Percentiles rank a stretch among this genome's conserved stretches.
Evolutionary conservation across 2,113 vertebrate species (phyloP).

Genomic region (Passer montanus): DNA sequence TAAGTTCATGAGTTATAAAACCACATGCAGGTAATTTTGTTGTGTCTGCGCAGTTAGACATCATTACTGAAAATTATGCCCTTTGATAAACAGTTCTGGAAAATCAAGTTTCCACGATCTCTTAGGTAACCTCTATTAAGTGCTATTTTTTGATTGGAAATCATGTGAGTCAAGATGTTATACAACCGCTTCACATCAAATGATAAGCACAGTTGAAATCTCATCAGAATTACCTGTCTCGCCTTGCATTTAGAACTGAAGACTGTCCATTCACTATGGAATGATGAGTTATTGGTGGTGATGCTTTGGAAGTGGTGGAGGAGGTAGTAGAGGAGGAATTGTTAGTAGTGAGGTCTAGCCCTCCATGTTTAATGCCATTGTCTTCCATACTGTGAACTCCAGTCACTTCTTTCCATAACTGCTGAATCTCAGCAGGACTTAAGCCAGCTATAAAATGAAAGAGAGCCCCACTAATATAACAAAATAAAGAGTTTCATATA

Average conservation of each 20-base stretch:
- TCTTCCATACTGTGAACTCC: slow-evolving; percentile 89
- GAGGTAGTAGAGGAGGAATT: slow-evolving; percentile 98
- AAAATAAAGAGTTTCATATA: slow-evolving; percentile 60
- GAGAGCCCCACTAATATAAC: slow-evolving; percentile 68
- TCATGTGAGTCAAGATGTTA: neutral
- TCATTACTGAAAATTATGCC: neutral
- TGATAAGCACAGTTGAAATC: slow-evolving; percentile 22
- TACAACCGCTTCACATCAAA: neutral
- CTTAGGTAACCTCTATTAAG: neutral
- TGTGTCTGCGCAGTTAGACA: neutral
- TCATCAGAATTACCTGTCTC: slow-evolving; percentile 86
- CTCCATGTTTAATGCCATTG: slow-evolving; percentile 89
- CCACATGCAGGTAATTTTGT: neutral
- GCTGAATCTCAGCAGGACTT: slow-evolving; percentile 98
- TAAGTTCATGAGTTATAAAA: neutral
- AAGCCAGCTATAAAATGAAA: slow-evolving; percentile 87
- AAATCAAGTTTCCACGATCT: neutral
- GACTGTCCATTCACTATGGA: slow-evolving; percentile 98
- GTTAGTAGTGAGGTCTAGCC: slow-evolving; percentile 96
- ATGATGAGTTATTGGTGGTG: slow-evolving; percentile 97
- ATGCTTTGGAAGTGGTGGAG: slow-evolving; percentile 96
- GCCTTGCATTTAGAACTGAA: slow-evolving; percentile 91
- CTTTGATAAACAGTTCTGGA: neutral
- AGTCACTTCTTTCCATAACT: slow-evolving; percentile 99
- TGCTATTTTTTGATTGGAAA: neutral